These are phyloP conservation scores for Vimba vimba DNA, from an alignment of 2,113 vertebrate species.

Conservation along the genomic window DNA sequence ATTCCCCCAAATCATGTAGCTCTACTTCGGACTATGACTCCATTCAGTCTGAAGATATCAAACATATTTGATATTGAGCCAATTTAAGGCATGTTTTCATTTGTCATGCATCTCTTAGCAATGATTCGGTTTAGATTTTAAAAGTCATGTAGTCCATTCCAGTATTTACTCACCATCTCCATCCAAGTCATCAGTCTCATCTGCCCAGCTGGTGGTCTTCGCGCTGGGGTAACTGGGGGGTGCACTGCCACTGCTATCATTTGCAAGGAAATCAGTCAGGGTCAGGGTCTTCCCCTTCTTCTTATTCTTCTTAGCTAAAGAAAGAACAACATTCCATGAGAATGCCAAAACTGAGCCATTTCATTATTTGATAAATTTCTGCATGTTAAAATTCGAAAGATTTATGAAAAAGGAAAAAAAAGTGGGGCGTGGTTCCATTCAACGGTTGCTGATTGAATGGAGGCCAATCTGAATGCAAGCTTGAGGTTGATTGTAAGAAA, in stretches of 20 bases:
- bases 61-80: not conserved
- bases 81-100: not conserved
- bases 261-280: constrained; percentile 85
- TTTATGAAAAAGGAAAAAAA: too few relatives aligned
- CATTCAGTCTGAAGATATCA: not conserved
- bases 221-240: constrained; percentile 70
- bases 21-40: not conserved
- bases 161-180: constrained; percentile 76
- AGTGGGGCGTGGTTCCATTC: too few relatives aligned
- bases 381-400: not conserved
- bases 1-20: not conserved
- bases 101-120: not conserved
- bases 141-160: not conserved
- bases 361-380: not conserved
- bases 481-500: too few relatives aligned
- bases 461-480: too few relatives aligned
- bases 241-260: constrained; percentile 70
- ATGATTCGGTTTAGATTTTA: not conserved
- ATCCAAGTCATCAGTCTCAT: constrained; percentile 85
- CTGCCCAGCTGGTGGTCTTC: constrained; percentile 85
- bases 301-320: constrained; percentile 83
- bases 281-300: constrained; percentile 88
- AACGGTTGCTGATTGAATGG: too few relatives aligned
- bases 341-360: not conserved
- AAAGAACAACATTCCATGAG: not conserved